Conservation (phyloP, 2,888 invertebrate genomes). For the Dicyrtomina minuta region DNA sequence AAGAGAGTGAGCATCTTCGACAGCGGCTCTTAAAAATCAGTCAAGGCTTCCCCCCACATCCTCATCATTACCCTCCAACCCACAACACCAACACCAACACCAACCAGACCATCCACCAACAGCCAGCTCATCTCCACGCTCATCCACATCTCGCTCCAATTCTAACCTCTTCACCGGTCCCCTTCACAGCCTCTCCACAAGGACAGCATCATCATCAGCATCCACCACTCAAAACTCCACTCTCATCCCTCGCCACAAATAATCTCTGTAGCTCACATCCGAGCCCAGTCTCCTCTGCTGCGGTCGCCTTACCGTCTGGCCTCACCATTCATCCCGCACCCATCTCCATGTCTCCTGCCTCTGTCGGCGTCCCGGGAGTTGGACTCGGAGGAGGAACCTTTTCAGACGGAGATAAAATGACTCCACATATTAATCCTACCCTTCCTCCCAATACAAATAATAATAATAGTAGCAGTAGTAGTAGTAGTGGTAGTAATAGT, state of each 20-base stretch:
- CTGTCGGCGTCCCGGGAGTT: background rate
- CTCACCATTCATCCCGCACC: background rate
- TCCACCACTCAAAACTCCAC: background rate
- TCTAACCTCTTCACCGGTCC: background rate
- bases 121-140: background rate
- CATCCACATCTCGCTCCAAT: background rate
- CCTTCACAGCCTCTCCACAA: background rate
- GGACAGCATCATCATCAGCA: background rate
- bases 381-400: too few relatives aligned
- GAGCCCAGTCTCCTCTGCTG: too few relatives aligned
- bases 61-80: constrained; percentile 1
- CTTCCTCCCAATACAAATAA: background rate
- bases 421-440: background rate
- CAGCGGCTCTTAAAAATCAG: constrained; percentile 29
- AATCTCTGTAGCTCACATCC: background rate
- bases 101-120: background rate
- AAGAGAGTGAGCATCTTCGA: constrained; percentile 41
- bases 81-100: background rate
- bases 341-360: background rate
- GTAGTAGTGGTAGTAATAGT: background rate
- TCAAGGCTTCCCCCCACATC: constrained; percentile 21
- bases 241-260: background rate
- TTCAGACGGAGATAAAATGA: too few relatives aligned
- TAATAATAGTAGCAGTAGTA: background rate
- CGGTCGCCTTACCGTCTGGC: too few relatives aligned